These are phyloP conservation scores for Carcina quercana DNA, from an alignment of 2,888 invertebrate species.

Conservation along the genomic window DNA sequence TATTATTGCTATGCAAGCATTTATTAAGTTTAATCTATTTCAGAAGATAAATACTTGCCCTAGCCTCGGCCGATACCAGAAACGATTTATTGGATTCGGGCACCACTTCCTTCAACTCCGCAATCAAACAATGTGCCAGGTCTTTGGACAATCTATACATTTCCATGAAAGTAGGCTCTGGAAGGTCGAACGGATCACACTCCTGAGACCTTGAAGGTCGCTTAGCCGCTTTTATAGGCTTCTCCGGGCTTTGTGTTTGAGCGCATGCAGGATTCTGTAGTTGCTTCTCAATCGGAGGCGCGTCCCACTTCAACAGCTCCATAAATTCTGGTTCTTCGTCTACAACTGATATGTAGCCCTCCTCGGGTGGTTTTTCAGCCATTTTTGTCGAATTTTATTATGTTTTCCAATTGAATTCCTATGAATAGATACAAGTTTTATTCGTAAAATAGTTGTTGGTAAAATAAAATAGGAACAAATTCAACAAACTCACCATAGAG, in stretches of 20 bases:
- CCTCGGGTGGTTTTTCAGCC: conserved; percentile 64
- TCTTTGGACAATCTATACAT: conserved; percentile 54
- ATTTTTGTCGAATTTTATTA: conserved; percentile 22
- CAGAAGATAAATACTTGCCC: too few relatives aligned
- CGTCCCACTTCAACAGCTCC: conserved; percentile 63
- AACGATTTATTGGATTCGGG: conserved; percentile 57
- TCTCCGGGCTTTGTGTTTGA: conserved; percentile 36
- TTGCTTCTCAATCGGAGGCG: conserved; percentile 48
- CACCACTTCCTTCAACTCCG: conserved; percentile 58
- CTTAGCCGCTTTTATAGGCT: conserved; percentile 43
- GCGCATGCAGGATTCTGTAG: too few relatives aligned
- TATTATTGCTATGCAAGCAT: too few relatives aligned
- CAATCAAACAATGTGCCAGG: conserved; percentile 48
- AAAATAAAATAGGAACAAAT: too few relatives aligned
- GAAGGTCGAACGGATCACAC: conserved; percentile 53
- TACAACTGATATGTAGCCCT: conserved; percentile 63
- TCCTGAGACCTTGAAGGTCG: conserved; percentile 44
- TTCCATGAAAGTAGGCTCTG: conserved; percentile 51
- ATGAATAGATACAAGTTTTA: too few relatives aligned
- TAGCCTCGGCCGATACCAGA: conserved; percentile 60
- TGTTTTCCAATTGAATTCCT: too few relatives aligned
- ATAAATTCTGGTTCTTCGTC: conserved; percentile 65
- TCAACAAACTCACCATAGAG: too few relatives aligned
- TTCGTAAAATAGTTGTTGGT: too few relatives aligned
- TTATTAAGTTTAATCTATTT: too few relatives aligned